These are phyloP conservation scores for Antrozous pallidus DNA, from an alignment of 2,797 vertebrate species.

Conservation along the genomic window DNA sequence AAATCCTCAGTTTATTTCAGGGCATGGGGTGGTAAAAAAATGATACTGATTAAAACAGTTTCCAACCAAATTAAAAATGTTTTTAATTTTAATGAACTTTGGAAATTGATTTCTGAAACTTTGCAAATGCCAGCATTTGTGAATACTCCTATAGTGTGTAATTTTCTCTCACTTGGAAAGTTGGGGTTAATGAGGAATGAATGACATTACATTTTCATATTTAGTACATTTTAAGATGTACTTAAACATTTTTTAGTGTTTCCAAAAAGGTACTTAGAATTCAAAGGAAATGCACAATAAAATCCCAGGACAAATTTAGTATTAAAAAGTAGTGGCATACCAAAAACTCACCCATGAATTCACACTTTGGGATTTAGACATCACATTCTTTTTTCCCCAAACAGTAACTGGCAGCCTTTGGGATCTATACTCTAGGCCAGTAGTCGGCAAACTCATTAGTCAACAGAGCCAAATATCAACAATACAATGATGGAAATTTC, in stretches of 20 bases:
- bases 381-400: neutral
- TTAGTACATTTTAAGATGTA: slow-evolving; percentile 42
- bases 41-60: slow-evolving; percentile 27
- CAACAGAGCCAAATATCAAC: too few species aligned
- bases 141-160: slow-evolving; percentile 1
- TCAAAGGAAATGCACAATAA: slow-evolving; percentile 4
- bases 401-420: neutral
- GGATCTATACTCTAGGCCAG: neutral
- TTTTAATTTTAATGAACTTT: neutral
- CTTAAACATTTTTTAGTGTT: slow-evolving; percentile 46
- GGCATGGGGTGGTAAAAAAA: neutral
- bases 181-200: slow-evolving; percentile 33
- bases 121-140: slow-evolving; percentile 23
- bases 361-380: neutral
- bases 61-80: neutral
- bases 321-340: neutral
- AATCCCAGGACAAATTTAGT: slow-evolving; percentile 2
- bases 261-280: slow-evolving; percentile 24
- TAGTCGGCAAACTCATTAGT: too few species aligned
- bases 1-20: neutral
- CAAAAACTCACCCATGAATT: neutral
- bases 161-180: slow-evolving; percentile 47
- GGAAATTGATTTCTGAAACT: slow-evolving; percentile 20
- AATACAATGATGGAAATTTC: too few species aligned
- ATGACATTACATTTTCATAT: slow-evolving; percentile 23